Percentiles rank a stretch among this genome's conserved stretches.
phyloP scores from a whole-genome alignment of 2,797 vertebrate species.

The Falco biarmicus region DNA sequence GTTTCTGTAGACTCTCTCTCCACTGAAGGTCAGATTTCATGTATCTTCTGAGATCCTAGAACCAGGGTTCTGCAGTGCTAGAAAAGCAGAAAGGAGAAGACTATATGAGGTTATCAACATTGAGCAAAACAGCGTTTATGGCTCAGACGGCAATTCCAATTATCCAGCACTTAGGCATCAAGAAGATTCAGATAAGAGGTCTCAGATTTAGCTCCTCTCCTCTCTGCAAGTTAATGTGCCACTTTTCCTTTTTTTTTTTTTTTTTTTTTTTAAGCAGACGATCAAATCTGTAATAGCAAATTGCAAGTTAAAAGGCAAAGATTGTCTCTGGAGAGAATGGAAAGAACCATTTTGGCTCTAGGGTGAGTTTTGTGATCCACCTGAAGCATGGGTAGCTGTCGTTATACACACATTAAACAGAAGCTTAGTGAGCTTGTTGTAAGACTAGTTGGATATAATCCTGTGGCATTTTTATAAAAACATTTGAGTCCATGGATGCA shows the following conservation, averaged over 20 bases:
- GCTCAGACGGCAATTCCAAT: slow-evolving; percentile 59
- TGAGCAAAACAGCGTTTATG: neutral
- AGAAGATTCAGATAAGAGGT: slow-evolving; percentile 61
- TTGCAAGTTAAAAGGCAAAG: slow-evolving; percentile 11
- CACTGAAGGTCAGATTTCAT: neutral
- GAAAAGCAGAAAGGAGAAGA: neutral
- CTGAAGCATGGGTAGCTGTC: neutral
- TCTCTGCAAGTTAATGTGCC: slow-evolving; percentile 45
- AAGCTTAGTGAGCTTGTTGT: neutral
- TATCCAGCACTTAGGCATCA: slow-evolving; percentile 53
- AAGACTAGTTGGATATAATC: neutral
- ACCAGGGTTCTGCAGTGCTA: neutral
- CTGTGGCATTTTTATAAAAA: neutral
- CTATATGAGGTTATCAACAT: slow-evolving; percentile 1
- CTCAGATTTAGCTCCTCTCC: slow-evolving; percentile 64
- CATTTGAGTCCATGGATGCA: neutral
- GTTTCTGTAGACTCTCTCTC: neutral
- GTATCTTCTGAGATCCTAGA: neutral
- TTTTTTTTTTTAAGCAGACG: slow-evolving; percentile 32
- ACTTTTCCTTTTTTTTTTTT: neutral
- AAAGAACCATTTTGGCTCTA: slow-evolving; percentile 25
- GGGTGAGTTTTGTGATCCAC: neutral
- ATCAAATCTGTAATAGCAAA: slow-evolving; percentile 25
- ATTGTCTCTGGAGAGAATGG: neutral
- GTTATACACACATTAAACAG: neutral